Percentiles rank a stretch among this genome's conserved stretches.
Conservation (phyloP, 2,797 vertebrate genomes). For the Semotilus atromaculatus region DNA sequence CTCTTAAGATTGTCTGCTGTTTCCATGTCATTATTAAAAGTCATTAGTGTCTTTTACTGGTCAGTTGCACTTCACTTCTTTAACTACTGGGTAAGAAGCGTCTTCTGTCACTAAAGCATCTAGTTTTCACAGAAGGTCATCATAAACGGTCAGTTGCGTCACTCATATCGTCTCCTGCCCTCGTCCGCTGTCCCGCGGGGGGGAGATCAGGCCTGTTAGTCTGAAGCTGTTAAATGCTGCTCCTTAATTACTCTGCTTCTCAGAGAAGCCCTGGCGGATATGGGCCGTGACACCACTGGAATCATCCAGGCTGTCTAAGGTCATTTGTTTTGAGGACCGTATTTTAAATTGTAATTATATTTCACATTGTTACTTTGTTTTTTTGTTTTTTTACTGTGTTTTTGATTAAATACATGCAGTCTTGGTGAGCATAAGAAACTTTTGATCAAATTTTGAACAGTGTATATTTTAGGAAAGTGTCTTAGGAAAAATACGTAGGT, state of each 20-base stretch:
- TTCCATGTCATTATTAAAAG: conserved; percentile 27
- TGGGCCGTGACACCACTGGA: conserved; percentile 22
- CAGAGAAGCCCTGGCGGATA: conserved; percentile 54
- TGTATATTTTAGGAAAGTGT: not conserved
- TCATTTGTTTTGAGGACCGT: conserved; percentile 28
- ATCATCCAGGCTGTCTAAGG: conserved; percentile 44
- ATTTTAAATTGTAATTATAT: not conserved
- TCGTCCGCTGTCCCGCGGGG: not conserved
- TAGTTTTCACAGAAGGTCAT: conserved; percentile 1
- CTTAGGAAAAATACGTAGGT: not conserved
- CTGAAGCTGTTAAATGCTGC: conserved; percentile 70
- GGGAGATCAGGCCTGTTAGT: conserved; percentile 29
- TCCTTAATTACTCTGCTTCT: conserved; percentile 69
- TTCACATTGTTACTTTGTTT: not conserved
- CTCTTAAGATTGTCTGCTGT: conserved; percentile 32
- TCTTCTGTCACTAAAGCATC: conserved; percentile 23
- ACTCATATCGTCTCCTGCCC: conserved; percentile 8
- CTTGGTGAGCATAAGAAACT: not conserved
- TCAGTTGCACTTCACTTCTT: conserved; percentile 38
- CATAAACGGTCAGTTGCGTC: not conserved
- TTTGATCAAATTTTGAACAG: not conserved
- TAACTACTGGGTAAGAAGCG: conserved; percentile 6
- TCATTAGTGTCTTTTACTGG: conserved; percentile 47
- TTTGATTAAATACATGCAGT: not conserved
- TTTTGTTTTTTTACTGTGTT: not conserved